Evolutionary conservation across 1,140 invertebrate genomes (phyloP), one percentile per base, ranked within the genome.

Genomic region (Mycetomoellerius zeteki): DNA sequence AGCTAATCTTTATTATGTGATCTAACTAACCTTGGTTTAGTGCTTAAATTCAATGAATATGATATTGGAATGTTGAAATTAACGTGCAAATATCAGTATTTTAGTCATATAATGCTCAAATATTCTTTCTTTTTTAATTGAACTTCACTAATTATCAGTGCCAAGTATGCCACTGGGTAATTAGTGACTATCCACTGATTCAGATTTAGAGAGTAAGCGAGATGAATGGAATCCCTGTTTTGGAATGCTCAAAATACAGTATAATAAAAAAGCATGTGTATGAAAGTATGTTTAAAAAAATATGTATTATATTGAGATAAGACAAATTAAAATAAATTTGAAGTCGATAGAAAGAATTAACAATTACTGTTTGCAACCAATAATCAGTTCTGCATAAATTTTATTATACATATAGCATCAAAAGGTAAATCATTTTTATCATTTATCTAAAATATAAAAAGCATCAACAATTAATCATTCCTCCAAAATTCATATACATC

Each of bases 141-240:
- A n/a, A n/a, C n/a, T n/a, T n/a, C n/a, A n/a, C n/a, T n/a, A n/a
- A n/a, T n/a, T n/a, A n/a, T n/a, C n/a, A n/a, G n/a, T n/a, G n/a
- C n/a, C n/a, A n/a, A n/a, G n/a, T n/a, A n/a, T n/a, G n/a, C n/a
- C n/a, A n/a, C n/a, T n/a, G n/a, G n/a, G n/a, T n/a, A n/a, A n/a
- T n/a, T n/a, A n/a, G n/a, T n/a, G n/a, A n/a, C n/a, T n/a, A n/a
- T n/a, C n/a, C n/a, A n/a, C n/a, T n/a, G n/a, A n/a, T n/a, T n/a
- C n/a, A n/a, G n/a, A n/a, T n/a, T n/a, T n/a, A n/a, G n/a, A n/a
- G n/a, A n/a, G n/a, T n/a, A 24, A 33, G 27, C 60, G 33, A 86
- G 30, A 73, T 90, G 85, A 90, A 89, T 89, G 84, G 87, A 69
- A 37, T 37, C 37, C 37, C 37, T 54, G 21, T 21, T 33, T 19